A percentile compares a stretch with the other conserved stretches of the same genome.
phyloP scores from a whole-genome alignment of 2,888 invertebrate species.

The Parelbella ahira region DNA sequence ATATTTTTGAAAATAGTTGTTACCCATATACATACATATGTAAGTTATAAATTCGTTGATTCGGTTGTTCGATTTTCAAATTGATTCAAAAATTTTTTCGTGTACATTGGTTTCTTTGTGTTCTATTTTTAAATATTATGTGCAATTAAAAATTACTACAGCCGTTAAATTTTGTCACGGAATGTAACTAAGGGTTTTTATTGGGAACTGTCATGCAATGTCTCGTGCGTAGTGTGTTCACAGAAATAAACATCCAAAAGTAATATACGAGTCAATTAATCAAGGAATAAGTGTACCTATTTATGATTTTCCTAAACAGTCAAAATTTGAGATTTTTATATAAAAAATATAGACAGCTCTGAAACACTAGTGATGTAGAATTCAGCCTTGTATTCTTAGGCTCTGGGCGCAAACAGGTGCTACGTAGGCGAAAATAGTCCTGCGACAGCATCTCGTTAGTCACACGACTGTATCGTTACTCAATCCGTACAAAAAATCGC shows the following conservation, averaged over 20 bases:
- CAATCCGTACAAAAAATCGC: too few species aligned
- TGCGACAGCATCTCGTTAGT: too few species aligned
- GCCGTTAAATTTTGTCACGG: conserved; percentile 6
- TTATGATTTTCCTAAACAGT: not conserved
- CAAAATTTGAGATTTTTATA: too few species aligned
- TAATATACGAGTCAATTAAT: too few species aligned
- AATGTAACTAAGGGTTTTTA: not conserved
- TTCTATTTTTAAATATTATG: not conserved
- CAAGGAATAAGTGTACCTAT: not conserved
- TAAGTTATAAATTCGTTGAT: not conserved
- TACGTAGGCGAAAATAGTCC: too few species aligned
- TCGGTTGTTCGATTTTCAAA: not conserved
- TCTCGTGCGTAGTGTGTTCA: not conserved
- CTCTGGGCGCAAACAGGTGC: too few species aligned
- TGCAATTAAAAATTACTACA: conserved; percentile 1
- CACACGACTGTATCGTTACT: too few species aligned
- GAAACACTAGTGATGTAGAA: too few species aligned
- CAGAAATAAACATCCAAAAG: not conserved
- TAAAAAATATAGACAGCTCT: too few species aligned
- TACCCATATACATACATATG: too few species aligned
- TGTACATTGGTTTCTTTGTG: not conserved
- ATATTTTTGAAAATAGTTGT: too few species aligned
- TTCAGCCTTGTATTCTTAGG: too few species aligned
- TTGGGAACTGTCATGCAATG: conserved; percentile 3
- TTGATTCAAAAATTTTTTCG: not conserved